Base-by-base conservation (phyloP, 2,797 vertebrate genomes). In the Phoeniculus purpureus region DNA sequence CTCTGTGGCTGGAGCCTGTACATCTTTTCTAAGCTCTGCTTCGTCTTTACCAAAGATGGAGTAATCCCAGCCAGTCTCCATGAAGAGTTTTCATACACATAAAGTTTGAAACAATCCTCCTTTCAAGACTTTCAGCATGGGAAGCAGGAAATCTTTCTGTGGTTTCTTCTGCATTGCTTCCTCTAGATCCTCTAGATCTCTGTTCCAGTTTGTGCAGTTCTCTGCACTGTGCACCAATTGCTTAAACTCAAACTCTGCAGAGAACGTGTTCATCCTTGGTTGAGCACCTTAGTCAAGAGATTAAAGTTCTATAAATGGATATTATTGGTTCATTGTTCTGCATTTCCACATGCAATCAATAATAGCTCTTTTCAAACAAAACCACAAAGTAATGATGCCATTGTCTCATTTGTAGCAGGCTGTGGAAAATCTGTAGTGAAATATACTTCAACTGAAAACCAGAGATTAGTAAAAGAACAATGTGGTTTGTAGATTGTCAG, bases 301-400 rank as follows among this genome's bases (percentile, higher is more conserved):
- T 77, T 77, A 64, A 80, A 93, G 72, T 48, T 32, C 45, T 64
- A 1, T 85, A 0, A 0, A 6, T 90, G 34, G 71, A 75, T 89
- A 32, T 78, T 66, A 83, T 6, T 70, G 62, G 70, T 85, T 92
- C 87, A 12, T 77, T 90, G 61, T 89, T 89, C 60, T 81, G 45
- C 40, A 60, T 83, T 92, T 83, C 62, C 79, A 60, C 25, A 12
- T 23, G 25, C 43, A 81, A 48, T 90, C 62, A 40, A 23, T 75
- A 85, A 34, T 12, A 65, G 34, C 40, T 90, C 22, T 73, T 90
- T 90, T 85, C 73, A 73, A 93, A 73, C 47, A 81, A 73, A 85
- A 45, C 67, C 58, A 31, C 40, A 47, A 76, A 83, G 71, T 59
- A 87, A 62, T 5, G 3, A 29, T 50, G 25, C 60, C 13, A 14